Evolutionary conservation across 2,797 vertebrate genomes (phyloP).

Genomic region (Chelidonichthys spinosus): DNA sequence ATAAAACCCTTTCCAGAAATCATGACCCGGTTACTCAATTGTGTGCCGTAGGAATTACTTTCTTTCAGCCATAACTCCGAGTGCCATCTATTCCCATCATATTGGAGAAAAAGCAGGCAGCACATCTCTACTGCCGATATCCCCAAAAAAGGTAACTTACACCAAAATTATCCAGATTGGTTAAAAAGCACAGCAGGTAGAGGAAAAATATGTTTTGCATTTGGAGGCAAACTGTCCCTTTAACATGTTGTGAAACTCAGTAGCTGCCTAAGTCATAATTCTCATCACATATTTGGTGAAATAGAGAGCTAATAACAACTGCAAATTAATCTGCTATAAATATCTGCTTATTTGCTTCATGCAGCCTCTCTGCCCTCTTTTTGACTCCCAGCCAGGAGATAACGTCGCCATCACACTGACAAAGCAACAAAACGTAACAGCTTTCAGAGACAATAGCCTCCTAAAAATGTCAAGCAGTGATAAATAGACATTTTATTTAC

Average conservation of each 20-base stretch:
- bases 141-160: background rate
- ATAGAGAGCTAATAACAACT: constrained; percentile 27
- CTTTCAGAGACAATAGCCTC: background rate
- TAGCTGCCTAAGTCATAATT: constrained; percentile 12
- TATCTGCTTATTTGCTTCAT: constrained; percentile 16
- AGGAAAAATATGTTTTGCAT: background rate
- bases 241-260: constrained; percentile 28
- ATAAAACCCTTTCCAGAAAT: too few species aligned
- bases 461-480: constrained; percentile 30
- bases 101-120: background rate
- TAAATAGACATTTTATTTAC: constrained; percentile 31
- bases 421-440: constrained; percentile 12
- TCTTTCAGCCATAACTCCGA: background rate
- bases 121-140: background rate
- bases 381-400: constrained; percentile 22
- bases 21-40: too few species aligned
- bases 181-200: background rate
- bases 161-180: background rate
- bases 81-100: background rate
- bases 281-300: constrained; percentile 20
- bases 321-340: constrained; percentile 4
- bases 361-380: constrained; percentile 10
- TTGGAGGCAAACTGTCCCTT: background rate
- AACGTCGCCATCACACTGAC: constrained; percentile 35
- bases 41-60: too few species aligned